Evolutionary conservation across 2,888 invertebrate species (phyloP).

Genomic region (Parochlus steinenii): DNA sequence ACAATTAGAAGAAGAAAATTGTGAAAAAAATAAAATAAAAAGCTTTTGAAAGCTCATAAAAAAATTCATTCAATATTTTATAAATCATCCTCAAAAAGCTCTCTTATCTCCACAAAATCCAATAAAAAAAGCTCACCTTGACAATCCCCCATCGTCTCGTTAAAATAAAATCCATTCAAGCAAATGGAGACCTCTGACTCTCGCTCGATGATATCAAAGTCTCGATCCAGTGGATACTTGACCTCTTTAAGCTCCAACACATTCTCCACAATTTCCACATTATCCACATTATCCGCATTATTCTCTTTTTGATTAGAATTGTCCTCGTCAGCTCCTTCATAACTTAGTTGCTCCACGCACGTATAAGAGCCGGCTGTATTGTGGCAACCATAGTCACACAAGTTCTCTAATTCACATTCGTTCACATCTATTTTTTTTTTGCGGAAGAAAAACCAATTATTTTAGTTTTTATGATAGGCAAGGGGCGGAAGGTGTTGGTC

Average conservation of each 20-base stretch:
- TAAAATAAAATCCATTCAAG: slow-evolving; percentile 15
- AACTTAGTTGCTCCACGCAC: slow-evolving; percentile 32
- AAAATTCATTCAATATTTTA: no score
- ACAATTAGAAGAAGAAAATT: background rate
- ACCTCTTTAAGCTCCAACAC: no score
- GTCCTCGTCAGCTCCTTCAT: slow-evolving; percentile 23
- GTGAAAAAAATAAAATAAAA: background rate
- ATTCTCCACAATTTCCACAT: no score
- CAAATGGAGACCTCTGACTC: slow-evolving; percentile 14
- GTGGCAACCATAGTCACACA: slow-evolving; percentile 31
- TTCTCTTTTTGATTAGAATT: background rate
- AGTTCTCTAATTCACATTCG: slow-evolving; percentile 27
- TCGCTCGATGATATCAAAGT: slow-evolving; percentile 11
- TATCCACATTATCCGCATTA: background rate
- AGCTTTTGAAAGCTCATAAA: background rate
- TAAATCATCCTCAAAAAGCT: no score
- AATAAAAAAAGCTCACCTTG: slow-evolving; percentile 14
- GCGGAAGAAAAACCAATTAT: no score
- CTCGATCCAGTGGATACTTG: no score
- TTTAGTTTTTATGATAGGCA: no score
- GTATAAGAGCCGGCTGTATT: slow-evolving; percentile 34
- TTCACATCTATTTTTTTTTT: slow-evolving; percentile 29
- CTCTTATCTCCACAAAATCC: no score
- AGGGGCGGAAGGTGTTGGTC: no score
- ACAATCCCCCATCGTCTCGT: slow-evolving; percentile 15